Evolutionary conservation across 1,140 invertebrate genomes (phyloP), one percentile per base, ranked within the genome.

Genomic region (Leptinotarsa undecemlineata): DNA sequence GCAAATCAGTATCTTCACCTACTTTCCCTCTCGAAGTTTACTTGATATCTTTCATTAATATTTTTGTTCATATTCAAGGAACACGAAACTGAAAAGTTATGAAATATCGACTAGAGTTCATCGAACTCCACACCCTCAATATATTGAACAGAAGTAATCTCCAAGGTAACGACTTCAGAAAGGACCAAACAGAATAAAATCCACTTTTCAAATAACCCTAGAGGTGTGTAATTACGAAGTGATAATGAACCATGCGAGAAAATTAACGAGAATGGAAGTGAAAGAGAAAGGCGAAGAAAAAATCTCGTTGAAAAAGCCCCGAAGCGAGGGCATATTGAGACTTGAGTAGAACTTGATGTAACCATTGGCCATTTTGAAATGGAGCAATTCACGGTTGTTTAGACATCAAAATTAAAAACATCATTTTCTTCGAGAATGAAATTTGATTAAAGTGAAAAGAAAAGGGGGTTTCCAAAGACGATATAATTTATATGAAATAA

Each of bases 201-300:
- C 51, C 62, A 60, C 19, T 68, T 68, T 57, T 48, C 51, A 21
- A 48, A 23, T 47, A 48, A 67, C 26, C 26, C 26, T 61, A 57
- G 68, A 75, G 61, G 69, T 75, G 74, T 75, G 71, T 75, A 75
- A 75, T 75, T 75, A 66, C 67, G 60, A 72, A 68, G 74, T 75
- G 74, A 71, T 75, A 75, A 75, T 75, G 74, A 72, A 61, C 48
- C 74, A 57, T 66, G 74, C 74, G 74, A 62, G 69, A 72, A 21
- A 63, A 61, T 33, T 62, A 75, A 71, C 62, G 33, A 64, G 73
- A 33, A 48, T 2, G 51, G 61, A 47, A 61, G 47, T 61, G 62
- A 26, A 19, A 26, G 67, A 57, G 26, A 33, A 63, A 61, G 47
- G 33, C 17, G 20, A 72, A 33, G 68, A 67, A 71, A 74, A 69